Percentiles rank a stretch among this genome's conserved stretches.
Conservation (phyloP, 92 coral and sea anemone species). For the Meandrina meandrites region DNA sequence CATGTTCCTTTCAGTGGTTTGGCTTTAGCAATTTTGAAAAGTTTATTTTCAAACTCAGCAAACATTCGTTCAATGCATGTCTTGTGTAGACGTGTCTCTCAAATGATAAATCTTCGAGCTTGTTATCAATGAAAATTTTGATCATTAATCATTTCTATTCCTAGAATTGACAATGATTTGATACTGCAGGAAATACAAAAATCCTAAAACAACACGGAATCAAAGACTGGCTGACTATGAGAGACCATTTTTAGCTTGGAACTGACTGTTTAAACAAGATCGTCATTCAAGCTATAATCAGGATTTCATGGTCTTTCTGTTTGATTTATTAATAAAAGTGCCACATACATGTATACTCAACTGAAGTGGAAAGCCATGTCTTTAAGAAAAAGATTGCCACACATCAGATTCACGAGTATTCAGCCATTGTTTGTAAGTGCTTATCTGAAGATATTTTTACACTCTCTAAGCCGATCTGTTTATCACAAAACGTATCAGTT, state of each 20-base stretch:
- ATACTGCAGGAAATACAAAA: conserved; percentile 33
- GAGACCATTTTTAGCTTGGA: background rate
- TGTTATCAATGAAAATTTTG: background rate
- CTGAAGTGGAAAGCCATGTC: background rate
- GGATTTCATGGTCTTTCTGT: background rate
- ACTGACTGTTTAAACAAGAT: background rate
- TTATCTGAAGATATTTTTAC: too few species aligned
- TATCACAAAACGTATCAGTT: background rate
- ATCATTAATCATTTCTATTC: conserved; percentile 22
- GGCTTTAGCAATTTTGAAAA: too few species aligned
- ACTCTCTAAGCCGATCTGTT: background rate
- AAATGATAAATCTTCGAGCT: conserved; percentile 22
- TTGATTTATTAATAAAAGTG: too few species aligned
- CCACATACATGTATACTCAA: background rate
- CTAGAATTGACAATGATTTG: conserved; percentile 3
- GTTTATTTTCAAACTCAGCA: background rate
- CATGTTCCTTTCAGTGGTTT: background rate
- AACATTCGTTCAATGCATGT: background rate
- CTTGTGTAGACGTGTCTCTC: background rate
- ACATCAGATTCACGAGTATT: too few species aligned
- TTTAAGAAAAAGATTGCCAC: background rate
- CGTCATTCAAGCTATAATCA: background rate
- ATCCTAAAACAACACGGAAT: conserved; percentile 27
- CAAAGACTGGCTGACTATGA: background rate
- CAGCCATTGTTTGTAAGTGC: background rate